These are phyloP conservation scores for Chlorodrepanis virens DNA, from an alignment of 2,113 vertebrate genomes.

Conservation along the genomic window DNA sequence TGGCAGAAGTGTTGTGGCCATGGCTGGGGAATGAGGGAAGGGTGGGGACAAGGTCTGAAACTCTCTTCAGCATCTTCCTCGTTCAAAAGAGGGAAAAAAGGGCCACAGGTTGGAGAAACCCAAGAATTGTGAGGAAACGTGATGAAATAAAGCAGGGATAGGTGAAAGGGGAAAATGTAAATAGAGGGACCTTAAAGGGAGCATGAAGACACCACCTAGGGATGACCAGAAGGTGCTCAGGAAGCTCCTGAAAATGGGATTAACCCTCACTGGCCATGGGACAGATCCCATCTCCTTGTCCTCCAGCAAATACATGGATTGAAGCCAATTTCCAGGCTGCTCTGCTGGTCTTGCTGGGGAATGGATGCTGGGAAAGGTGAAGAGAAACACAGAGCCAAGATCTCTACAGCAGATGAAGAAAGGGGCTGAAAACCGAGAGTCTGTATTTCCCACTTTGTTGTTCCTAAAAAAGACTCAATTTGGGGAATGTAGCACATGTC, in stretches of 20 bases:
- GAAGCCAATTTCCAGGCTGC: background rate
- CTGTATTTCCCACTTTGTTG: accelerated
- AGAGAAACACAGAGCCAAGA: background rate
- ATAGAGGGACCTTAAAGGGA: background rate
- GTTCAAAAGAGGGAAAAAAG: background rate
- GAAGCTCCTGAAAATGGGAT: background rate
- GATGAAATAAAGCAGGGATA: background rate
- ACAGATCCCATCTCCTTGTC: background rate
- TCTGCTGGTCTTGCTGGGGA: background rate
- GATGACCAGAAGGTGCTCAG: background rate
- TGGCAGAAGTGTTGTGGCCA: background rate
- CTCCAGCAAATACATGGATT: background rate
- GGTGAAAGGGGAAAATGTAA: background rate
- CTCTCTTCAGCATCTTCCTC: background rate
- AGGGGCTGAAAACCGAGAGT: accelerated
- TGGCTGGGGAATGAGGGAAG: background rate
- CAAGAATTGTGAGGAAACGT: background rate
- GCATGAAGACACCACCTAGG: background rate
- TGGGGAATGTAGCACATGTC: background rate
- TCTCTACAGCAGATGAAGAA: background rate
- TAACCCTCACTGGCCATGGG: accelerated
- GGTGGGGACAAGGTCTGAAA: background rate
- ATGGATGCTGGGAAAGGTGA: background rate
- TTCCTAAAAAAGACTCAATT: background rate
- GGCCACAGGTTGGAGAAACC: background rate